Evolutionary conservation across 2,888 invertebrate genomes (phyloP).

Genomic region (Yponomeuta malinellus): DNA sequence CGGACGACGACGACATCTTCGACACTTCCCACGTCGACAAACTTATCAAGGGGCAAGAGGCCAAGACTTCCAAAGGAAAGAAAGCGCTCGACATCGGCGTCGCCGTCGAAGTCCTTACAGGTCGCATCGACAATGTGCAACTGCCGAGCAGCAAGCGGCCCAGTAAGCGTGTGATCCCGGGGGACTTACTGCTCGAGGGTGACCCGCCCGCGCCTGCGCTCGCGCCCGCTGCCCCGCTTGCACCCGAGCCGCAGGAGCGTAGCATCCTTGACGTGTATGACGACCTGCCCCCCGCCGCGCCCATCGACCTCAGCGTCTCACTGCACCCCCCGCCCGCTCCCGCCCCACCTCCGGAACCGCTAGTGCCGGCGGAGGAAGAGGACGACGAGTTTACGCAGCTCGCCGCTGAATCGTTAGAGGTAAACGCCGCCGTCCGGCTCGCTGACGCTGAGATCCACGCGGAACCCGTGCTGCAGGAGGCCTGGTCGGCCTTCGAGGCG

Average conservation of each 20-base stretch:
- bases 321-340: slow-evolving; percentile 71
- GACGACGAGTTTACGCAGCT: slow-evolving; percentile 86
- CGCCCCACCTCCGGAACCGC: neutral
- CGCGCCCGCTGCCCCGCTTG: slow-evolving; percentile 51
- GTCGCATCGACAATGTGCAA: slow-evolving; percentile 85
- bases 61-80: slow-evolving; percentile 78
- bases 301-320: slow-evolving; percentile 82
- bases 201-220: slow-evolving; percentile 46
- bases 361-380: slow-evolving; percentile 55
- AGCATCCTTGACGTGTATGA: slow-evolving; percentile 84
- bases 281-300: slow-evolving; percentile 79
- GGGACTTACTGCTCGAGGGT: slow-evolving; percentile 81
- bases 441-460: slow-evolving; percentile 54
- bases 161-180: slow-evolving; percentile 77
- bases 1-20: slow-evolving; percentile 84
- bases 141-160: slow-evolving; percentile 63
- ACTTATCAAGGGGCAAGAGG: slow-evolving; percentile 85
- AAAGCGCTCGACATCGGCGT: slow-evolving; percentile 88
- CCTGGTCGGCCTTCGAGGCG: slow-evolving; percentile 82
- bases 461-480: slow-evolving; percentile 65
- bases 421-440: slow-evolving; percentile 68
- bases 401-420: slow-evolving; percentile 84
- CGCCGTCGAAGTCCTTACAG: slow-evolving; percentile 91
- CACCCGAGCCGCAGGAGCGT: slow-evolving; percentile 79
- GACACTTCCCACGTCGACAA: slow-evolving; percentile 92